Base-by-base conservation (phyloP, 64 coral and sea anemone species). In the Pachyseris speciosa region DNA sequence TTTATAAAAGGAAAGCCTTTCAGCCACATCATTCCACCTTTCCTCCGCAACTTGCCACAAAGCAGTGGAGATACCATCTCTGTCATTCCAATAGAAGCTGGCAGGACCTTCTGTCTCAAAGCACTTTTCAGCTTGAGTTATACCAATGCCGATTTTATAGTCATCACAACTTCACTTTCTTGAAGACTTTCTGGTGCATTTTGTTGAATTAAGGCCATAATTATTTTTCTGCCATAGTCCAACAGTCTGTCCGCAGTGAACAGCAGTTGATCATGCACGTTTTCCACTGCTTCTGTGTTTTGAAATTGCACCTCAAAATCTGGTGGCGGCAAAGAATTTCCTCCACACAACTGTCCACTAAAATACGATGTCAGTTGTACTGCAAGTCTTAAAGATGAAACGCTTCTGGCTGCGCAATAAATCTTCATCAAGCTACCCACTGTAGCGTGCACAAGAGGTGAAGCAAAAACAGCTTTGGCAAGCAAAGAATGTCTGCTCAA, bases 1-100 rank as follows among this genome's bases (percentile, higher is more conserved):
- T 26, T 57, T 81, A 40, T 58, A 58, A 13, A 24, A 8, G 1
- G 30, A 81, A 81, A 81, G 51, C 32, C 9, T 81, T 10, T 76
- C 72, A 31, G 72, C 44, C 30, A 43, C 11, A 6, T 76, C 72
- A 39, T 50, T 76, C 72, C 72, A 76, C 2, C 26, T 50, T 52
- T 76, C 72, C 72, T 76, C 72, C 16, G 39, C 72, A 51, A 49
- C 22, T 30, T 76, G 72, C 72, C 72, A 76, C 11, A 48, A 76
- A 16, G 72, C 24, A 76, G 2, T 48, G n/a, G 72, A 7, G 43
- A 76, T 31, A 4, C 72, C 31, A 30, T 76, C 42, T 1, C 41
- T n/a, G 36, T 31, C 43, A 30, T 17, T 50, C 12, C 1, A 27
- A 43, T 19, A 44, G 7, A 47, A 2, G n/a, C 41, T 11, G 7